Conservation (phyloP, 2,888 invertebrate genomes). For the Auanema freiburgensis region DNA sequence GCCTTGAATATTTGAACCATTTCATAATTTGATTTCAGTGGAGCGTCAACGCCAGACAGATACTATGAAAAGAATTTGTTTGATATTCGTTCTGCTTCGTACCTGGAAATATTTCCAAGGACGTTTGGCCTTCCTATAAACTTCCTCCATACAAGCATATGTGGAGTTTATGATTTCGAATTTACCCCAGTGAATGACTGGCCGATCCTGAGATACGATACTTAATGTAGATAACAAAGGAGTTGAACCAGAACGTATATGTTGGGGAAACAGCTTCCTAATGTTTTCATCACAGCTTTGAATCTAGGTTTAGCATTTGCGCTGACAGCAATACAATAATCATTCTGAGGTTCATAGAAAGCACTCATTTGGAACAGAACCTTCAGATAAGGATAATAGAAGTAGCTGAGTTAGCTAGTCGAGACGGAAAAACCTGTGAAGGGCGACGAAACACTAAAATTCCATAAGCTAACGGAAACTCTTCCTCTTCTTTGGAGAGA, state of each 20-base stretch:
- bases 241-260: conserved; percentile 48
- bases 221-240: not conserved
- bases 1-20: conserved; percentile 39
- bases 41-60: conserved; percentile 35
- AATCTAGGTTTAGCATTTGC: conserved; percentile 36
- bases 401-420: not conserved
- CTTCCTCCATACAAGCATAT: conserved; percentile 27
- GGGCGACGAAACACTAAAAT: conserved; percentile 29
- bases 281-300: conserved; percentile 28
- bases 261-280: conserved; percentile 46
- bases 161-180: conserved; percentile 41
- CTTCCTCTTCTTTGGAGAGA: conserved; percentile 24
- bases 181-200: conserved; percentile 32
- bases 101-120: conserved; percentile 40
- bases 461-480: conserved; percentile 35
- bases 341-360: conserved; percentile 57
- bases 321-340: conserved; percentile 52
- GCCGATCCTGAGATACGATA: conserved; percentile 29
- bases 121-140: conserved; percentile 18
- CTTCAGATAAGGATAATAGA: conserved; percentile 24
- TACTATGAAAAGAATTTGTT: conserved; percentile 20
- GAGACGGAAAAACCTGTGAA: conserved; percentile 23
- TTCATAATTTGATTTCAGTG: conserved; percentile 39
- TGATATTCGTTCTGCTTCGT: not conserved
- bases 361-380: conserved; percentile 47